Base-by-base conservation (phyloP, 2,797 vertebrate genomes). In the Cercopithecus mitis region DNA sequence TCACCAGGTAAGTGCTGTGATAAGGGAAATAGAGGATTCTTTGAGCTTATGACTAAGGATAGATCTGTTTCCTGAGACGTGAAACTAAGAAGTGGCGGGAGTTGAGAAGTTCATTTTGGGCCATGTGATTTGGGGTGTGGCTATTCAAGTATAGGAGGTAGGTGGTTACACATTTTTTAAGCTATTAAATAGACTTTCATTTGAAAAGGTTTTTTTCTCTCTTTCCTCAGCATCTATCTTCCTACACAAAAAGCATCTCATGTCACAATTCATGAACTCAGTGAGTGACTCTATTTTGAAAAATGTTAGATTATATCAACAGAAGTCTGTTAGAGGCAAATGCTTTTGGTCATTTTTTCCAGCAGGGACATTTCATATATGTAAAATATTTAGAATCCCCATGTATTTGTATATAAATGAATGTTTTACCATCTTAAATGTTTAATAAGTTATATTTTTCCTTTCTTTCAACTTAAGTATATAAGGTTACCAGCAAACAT, bases 241-340 rank as follows among this genome's bases (percentile, higher is more conserved):
- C 13, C 17, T 76, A 36, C 7, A 72, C 20, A 39, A 19, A 90
- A 73, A 75, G 7, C 55, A 84, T 84, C 20, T 92, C 36, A 11
- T 83, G 12, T 85, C 25, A 75, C 22, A 45, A 17, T 82, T 73
- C 67, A 55, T 82, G 20, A 36, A 92, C 20, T 92, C 13, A 70
- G 17, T 95, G 61, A 90, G 45, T 96, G 41, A 90, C 67, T 90
- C 73, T 85, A 33, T 70, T 93, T 85, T 93, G 27, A 87, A 85
- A 47, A 80, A 76, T 85, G 7, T 89, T 82, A 64, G 79, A 70
- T 76, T 88, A 4, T 94, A 79, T 76, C 22, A 76, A 92, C 12
- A 55, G 36, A 96, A 76, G 55, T 95, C 47, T 92, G 9, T 70
- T 79, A 52, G 50, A 93, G 64, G 45, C 67, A 94, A 80, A 85